Conservation (phyloP, 2,888 invertebrate species). For the Spisula subtruncata region DNA sequence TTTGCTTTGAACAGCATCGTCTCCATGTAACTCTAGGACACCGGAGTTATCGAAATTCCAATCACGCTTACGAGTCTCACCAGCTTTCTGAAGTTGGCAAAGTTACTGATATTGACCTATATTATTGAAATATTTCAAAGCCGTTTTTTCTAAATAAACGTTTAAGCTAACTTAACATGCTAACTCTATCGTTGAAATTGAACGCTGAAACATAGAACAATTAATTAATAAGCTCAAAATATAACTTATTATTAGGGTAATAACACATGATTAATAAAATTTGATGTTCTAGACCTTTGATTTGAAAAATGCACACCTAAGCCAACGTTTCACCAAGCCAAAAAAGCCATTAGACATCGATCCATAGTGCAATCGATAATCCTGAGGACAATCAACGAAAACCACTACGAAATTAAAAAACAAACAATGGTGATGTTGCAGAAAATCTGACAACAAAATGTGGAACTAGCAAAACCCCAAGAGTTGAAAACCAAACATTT, state of each 20-base stretch:
- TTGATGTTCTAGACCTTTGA: not conserved
- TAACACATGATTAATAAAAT: not conserved
- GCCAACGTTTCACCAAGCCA: not conserved
- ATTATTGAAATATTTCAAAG: not conserved
- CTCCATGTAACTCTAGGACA: constrained; percentile 56
- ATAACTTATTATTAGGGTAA: not conserved
- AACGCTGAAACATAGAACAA: not conserved
- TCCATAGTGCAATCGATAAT: not conserved
- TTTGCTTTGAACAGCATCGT: constrained; percentile 60
- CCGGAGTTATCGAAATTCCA: constrained; percentile 65
- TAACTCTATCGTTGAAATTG: not conserved
- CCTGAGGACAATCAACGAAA: not conserved
- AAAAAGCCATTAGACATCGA: not conserved
- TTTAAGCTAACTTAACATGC: not conserved
- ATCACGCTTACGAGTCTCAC: constrained; percentile 49
- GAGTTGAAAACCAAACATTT: not conserved
- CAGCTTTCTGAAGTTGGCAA: constrained; percentile 63
- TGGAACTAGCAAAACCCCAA: constrained; percentile 5
- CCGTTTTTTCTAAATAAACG: not conserved
- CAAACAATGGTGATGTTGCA: not conserved
- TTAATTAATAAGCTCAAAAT: not conserved
- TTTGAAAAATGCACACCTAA: not conserved
- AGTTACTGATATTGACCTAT: not conserved
- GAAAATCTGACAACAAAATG: not conserved
- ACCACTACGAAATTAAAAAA: not conserved